Evolutionary conservation across 2,113 vertebrate species (phyloP).

Genomic region (Corapipo altera): DNA sequence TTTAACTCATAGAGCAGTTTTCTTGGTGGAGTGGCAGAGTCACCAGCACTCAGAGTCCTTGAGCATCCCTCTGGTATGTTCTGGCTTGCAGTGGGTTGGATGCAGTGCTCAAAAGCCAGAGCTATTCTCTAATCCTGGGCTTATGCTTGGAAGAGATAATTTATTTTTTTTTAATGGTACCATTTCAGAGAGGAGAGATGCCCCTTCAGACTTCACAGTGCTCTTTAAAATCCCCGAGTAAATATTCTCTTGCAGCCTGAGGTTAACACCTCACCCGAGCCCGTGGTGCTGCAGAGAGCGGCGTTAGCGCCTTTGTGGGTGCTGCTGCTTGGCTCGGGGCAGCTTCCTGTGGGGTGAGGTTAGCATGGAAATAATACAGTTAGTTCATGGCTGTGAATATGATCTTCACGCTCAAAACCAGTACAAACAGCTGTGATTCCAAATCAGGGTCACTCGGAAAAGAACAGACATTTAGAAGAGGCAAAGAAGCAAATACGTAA

Average conservation of each 20-base stretch:
- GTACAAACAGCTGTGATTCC: background rate
- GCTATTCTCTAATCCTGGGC: background rate
- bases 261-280: background rate
- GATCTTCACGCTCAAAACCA: background rate
- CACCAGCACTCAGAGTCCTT: background rate
- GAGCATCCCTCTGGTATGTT: background rate
- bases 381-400: background rate
- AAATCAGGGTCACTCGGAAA: background rate
- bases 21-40: background rate
- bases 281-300: rapidly evolving
- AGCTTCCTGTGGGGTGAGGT: slow-evolving; percentile 5
- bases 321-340: background rate
- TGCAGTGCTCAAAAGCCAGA: rapidly evolving
- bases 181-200: background rate
- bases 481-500: background rate
- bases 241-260: background rate
- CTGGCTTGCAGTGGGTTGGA: background rate
- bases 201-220: background rate
- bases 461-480: background rate
- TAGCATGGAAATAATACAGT: background rate
- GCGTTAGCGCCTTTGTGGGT: background rate
- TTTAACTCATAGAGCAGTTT: background rate
- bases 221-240: background rate
- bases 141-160: background rate
- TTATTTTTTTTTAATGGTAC: background rate